Conservation (phyloP, 1,140 invertebrate genomes). For the Cyrtorhinus lividipennis region DNA sequence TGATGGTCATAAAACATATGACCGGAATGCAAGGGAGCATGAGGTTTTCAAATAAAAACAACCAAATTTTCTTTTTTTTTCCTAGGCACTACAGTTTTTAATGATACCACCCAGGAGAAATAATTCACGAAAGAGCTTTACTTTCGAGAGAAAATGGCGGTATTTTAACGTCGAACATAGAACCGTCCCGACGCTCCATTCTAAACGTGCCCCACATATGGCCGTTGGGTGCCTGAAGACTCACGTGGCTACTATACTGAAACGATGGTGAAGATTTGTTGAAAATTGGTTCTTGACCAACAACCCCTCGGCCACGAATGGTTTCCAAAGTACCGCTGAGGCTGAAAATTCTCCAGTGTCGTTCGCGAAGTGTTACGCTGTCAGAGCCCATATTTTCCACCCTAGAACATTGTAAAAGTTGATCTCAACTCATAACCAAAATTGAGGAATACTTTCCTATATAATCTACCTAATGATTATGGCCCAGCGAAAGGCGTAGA, state of each 20-base stretch:
- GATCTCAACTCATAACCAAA: too few relatives aligned
- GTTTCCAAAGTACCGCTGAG: constrained; percentile 90
- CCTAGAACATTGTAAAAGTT: neutral
- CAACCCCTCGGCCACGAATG: constrained; percentile 80
- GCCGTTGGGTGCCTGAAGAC: constrained; percentile 87
- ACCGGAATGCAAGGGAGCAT: too few relatives aligned
- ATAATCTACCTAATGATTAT: too few relatives aligned
- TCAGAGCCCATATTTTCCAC: constrained; percentile 81
- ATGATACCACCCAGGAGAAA: too few relatives aligned
- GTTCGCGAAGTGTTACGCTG: constrained; percentile 77
- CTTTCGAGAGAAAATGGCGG: constrained; percentile 91
- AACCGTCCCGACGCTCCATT: constrained; percentile 90
- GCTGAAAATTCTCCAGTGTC: constrained; percentile 93
- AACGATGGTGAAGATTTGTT: constrained; percentile 78
- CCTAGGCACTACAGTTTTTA: too few relatives aligned
- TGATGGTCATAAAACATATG: too few relatives aligned
- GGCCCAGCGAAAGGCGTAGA: too few relatives aligned
- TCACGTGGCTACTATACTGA: constrained; percentile 93
- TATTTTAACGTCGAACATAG: constrained; percentile 88
- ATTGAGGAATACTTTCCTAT: too few relatives aligned
- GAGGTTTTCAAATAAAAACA: too few relatives aligned
- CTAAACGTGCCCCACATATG: constrained; percentile 97
- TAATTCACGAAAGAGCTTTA: too few relatives aligned
- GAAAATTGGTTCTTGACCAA: constrained; percentile 86
- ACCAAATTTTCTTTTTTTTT: too few relatives aligned